Percentiles rank a stretch among this genome's conserved stretches.
phyloP scores from a whole-genome alignment of 2,797 vertebrate species.

The Pangasius krempfi region DNA sequence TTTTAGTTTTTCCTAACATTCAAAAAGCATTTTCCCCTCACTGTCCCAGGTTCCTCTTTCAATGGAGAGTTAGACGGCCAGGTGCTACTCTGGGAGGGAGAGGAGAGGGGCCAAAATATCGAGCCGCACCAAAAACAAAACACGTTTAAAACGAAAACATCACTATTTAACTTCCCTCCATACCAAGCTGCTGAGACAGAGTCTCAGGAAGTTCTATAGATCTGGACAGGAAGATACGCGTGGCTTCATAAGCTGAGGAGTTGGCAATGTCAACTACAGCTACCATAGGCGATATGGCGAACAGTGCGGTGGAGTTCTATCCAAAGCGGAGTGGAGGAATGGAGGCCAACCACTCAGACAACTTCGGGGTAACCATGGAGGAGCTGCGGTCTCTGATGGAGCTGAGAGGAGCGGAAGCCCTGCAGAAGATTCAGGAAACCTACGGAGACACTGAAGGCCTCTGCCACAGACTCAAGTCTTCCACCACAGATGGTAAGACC shows the following conservation, averaged over 20 bases:
- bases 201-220: constrained; percentile 28
- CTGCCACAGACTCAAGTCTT: constrained; percentile 86
- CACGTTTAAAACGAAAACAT: constrained; percentile 6
- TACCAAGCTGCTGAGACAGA: constrained; percentile 15
- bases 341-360: constrained; percentile 78
- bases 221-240: constrained; percentile 57
- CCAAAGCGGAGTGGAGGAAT: constrained; percentile 77
- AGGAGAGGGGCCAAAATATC: constrained; percentile 57
- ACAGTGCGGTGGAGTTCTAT: constrained; percentile 88
- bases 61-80: constrained; percentile 72
- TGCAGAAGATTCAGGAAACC: constrained; percentile 86
- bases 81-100: constrained; percentile 52
- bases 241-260: constrained; percentile 46
- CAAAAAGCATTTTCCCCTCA: constrained; percentile 53
- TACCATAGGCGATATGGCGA: constrained; percentile 87
- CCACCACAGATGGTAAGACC: constrained; percentile 81
- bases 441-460: constrained; percentile 84
- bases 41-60: constrained; percentile 53
- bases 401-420: constrained; percentile 82
- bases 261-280: constrained; percentile 75
- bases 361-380: constrained; percentile 82
- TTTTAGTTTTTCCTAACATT: constrained; percentile 66
- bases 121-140: constrained; percentile 46
- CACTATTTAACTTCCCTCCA: constrained; percentile 23
- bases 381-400: constrained; percentile 90